Evolutionary conservation across 2,797 vertebrate genomes (phyloP).

Genomic region (Distichodus sexfasciatus): DNA sequence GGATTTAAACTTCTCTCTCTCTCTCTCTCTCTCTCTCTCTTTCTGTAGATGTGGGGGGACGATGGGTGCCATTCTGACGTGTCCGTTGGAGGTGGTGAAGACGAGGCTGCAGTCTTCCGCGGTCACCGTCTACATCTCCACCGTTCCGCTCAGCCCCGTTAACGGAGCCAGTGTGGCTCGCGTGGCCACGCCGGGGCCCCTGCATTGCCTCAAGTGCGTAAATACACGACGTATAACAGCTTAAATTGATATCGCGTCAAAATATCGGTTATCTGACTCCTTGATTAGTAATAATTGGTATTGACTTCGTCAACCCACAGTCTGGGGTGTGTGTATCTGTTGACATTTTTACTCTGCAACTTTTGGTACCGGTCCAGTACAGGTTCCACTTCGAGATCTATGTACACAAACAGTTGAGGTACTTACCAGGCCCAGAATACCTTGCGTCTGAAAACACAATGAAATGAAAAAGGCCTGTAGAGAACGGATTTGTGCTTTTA

Average conservation of each 20-base stretch:
- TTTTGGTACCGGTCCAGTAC: too few relatives aligned
- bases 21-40: not conserved
- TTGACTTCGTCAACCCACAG: too few relatives aligned
- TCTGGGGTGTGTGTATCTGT: too few relatives aligned
- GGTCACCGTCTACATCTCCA: conserved; percentile 89
- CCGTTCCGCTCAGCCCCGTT: conserved; percentile 90
- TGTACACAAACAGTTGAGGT: too few relatives aligned
- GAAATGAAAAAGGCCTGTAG: too few relatives aligned
- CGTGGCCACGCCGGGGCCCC: conserved; percentile 86
- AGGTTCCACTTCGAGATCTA: too few relatives aligned
- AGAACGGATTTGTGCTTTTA: too few relatives aligned
- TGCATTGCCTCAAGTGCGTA: conserved; percentile 92
- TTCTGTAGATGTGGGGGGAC: conserved; percentile 90
- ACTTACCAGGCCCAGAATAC: too few relatives aligned
- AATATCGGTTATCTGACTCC: too few relatives aligned
- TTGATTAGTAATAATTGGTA: too few relatives aligned
- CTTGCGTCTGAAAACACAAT: too few relatives aligned
- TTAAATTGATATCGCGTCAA: not conserved
- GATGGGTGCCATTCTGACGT: conserved; percentile 96
- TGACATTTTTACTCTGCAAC: too few relatives aligned
- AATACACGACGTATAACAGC: not conserved
- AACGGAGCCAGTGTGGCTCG: conserved; percentile 85
- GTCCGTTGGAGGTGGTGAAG: conserved; percentile 98
- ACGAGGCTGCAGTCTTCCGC: conserved; percentile 95
- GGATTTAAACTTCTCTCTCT: not conserved